A percentile compares a stretch with the other conserved stretches of the same genome.
Conservation (phyloP, 2,888 invertebrate genomes). For the Desoria tigrina region DNA sequence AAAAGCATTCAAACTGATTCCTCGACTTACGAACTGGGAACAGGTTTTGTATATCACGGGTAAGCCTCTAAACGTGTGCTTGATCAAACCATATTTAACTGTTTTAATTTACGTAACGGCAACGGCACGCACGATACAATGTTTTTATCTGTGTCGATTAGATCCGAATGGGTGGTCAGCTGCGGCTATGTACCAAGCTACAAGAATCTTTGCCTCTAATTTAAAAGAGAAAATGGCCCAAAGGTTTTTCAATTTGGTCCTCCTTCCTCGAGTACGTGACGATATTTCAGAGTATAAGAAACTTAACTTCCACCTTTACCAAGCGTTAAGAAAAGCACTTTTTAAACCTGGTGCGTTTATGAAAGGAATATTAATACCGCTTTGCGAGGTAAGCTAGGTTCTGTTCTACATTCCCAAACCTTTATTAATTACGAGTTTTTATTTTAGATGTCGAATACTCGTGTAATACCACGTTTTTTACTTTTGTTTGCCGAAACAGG, state of each 20-base stretch:
- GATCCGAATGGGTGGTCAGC: constrained; percentile 97
- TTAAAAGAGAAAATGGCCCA: constrained; percentile 95
- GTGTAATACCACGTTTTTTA: too few species aligned
- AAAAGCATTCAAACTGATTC: constrained; percentile 96
- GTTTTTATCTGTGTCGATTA: constrained; percentile 53
- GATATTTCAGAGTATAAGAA: constrained; percentile 93
- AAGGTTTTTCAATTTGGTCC: constrained; percentile 87
- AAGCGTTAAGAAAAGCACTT: constrained; percentile 85
- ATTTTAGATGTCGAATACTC: too few species aligned
- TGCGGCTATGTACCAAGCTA: constrained; percentile 95
- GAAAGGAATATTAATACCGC: constrained; percentile 75
- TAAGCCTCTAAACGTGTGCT: constrained; percentile 44
- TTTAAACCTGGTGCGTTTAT: constrained; percentile 98
- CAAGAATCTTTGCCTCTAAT: constrained; percentile 94
- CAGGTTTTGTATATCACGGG: constrained; percentile 79
- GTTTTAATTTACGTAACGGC: too few species aligned
- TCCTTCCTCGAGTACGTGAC: constrained; percentile 88
- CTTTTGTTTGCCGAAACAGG: too few species aligned
- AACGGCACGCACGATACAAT: too few species aligned
- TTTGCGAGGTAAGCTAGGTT: constrained; percentile 63
- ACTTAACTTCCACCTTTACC: constrained; percentile 94
- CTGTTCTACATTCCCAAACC: too few species aligned
- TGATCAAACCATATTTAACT: too few species aligned
- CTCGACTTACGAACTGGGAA: constrained; percentile 90
- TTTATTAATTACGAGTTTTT: too few species aligned